Evolutionary conservation across 2,113 vertebrate genomes (phyloP), one percentile per base, ranked within the genome.

Genomic region (Neogobius melanostomus): DNA sequence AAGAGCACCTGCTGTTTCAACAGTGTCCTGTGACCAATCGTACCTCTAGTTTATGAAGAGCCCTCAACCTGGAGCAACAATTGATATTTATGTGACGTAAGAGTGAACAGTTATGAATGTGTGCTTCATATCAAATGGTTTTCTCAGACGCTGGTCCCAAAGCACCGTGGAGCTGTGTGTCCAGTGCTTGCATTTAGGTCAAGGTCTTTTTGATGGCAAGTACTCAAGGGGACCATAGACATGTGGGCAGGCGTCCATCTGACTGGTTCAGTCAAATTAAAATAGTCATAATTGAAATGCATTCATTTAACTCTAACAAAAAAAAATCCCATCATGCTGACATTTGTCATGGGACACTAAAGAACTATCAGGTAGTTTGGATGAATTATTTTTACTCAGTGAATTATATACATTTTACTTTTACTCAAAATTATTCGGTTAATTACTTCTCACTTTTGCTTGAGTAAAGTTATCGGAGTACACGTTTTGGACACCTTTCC

Each of bases 191-290:
- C 1, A 4, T 47, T 63, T 51, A 60, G 77, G 71, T 62, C 67
- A 56, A 48, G 21, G 43, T 28, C 75, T 59, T 72, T 44, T 51
- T 12, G 1, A 42, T 84, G 66, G 69, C 54, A 66, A 69, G 50
- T 51, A 28, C 69, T 4, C 5, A 3, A 14, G 48, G 6, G 48
- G 48, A 49, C 11, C 48, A 49, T 5, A 0, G 52, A 4, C 16
- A 17, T 11, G 16, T 21, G 69, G 72, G 52, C 66, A 71, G 53
- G 36, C 8, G 45, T 71, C 64, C 57, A 57, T n/a, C 52, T n/a
- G 71, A 36, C 49, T 68, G 68, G 28, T 50, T 70, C 68, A 47
- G 12, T 44, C 65, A 2, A 7, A 71, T 43, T 9, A 47, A 44
- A 60, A 47, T 21, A 64, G 21, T 52, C 3, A 72, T 43, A 44